A percentile compares a stretch with the other conserved stretches of the same genome.
phyloP scores from a whole-genome alignment of 2,113 vertebrate genomes.

The Pavo muticus region DNA sequence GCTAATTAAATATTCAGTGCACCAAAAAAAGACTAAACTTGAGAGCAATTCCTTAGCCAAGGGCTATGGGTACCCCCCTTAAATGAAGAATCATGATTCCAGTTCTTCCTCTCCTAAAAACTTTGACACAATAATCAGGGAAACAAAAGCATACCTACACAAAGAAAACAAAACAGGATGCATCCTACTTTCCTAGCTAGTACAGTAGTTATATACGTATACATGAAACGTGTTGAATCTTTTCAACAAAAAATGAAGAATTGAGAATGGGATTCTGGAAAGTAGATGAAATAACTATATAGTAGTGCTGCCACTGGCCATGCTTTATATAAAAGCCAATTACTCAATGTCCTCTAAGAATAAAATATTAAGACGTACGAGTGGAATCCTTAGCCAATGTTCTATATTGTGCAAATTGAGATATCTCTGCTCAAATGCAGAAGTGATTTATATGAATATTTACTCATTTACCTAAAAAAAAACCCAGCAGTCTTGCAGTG shows the following conservation, averaged over 20 bases:
- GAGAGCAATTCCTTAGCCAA: conserved; percentile 42
- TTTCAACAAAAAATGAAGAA: background rate
- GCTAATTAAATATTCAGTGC: conserved; percentile 66
- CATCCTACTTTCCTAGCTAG: background rate
- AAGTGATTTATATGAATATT: background rate
- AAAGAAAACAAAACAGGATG: background rate
- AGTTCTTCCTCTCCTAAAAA: conserved; percentile 31
- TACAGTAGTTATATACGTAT: background rate
- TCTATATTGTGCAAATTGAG: accelerated
- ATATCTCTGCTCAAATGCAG: background rate
- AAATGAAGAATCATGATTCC: background rate
- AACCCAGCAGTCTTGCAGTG: background rate
- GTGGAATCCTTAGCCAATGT: background rate
- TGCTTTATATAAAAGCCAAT: background rate
- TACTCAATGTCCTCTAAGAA: background rate
- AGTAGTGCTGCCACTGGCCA: background rate
- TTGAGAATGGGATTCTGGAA: background rate
- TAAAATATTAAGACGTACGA: background rate
- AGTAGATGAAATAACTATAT: background rate
- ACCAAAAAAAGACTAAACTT: conserved; percentile 18
- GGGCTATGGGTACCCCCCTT: conserved; percentile 1
- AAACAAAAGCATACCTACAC: background rate
- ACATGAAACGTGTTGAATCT: background rate
- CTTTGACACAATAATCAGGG: background rate
- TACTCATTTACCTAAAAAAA: background rate